Evolutionary conservation across 1,140 invertebrate genomes (phyloP), one percentile per base, ranked within the genome.

Genomic region (Megathymus violae): DNA sequence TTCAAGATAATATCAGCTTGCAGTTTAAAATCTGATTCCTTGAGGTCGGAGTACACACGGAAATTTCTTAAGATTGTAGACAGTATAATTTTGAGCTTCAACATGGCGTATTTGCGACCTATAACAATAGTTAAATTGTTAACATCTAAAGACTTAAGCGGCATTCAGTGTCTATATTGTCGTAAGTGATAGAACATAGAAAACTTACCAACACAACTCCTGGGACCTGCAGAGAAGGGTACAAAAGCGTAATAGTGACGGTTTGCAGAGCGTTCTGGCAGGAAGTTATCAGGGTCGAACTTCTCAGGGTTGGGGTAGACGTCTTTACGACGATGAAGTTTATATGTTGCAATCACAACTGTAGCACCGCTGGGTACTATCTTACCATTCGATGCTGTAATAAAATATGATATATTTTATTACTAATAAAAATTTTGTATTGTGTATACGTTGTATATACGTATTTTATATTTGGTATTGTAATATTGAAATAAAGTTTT

Each of bases 241-340:
- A 98, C 95, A 72, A 95, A 98, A 15, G 96, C 93, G 82, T 97
- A 98, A 71, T 97, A 97, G 84, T 95, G 95, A 79, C 97, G 92
- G 78, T 94, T 94, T 48, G 95, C 93, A 46, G 94, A 94, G 61
- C 94, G 95, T 84, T 98, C 97, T 0, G 96, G 95, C 41, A 97
- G 90, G 92, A 99, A 99, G 80, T 98, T 95, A 65, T 99, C 97
- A 0, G 98, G 98, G 91, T 98, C 93, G 82, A 98, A 99, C 51
- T 91, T 93, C 22, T 96, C 92, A 0, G 98, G 96, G 80, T 99
- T 95, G 0, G 96, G 94, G 84, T 95, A 98, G 64, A 95, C 92
- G 66, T 97, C 94, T 6, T 93, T 85, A 51, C 95, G 92, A 47
- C 96, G 94, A 87, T 98, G 97, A 22, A 97, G 87, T 74, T 94